phyloP scores from a whole-genome alignment of 2,797 vertebrate genomes.

The Garrulus glandarius region DNA sequence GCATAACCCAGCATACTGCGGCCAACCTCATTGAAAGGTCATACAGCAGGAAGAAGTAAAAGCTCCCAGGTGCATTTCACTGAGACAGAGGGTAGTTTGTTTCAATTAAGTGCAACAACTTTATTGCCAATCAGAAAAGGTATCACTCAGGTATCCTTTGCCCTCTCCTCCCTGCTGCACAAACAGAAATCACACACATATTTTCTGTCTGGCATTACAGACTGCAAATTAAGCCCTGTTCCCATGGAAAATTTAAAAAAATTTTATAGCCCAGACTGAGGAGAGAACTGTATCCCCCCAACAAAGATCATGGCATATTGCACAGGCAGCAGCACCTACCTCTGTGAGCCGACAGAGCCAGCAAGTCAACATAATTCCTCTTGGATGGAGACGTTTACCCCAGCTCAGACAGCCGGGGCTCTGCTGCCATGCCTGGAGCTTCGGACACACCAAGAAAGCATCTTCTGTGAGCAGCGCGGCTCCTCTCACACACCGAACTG shows the following conservation, averaged over 20 bases:
- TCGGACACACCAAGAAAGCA: not conserved
- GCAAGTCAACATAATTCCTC: slow-evolving; percentile 13
- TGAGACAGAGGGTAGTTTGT: not conserved
- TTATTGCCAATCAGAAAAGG: not conserved
- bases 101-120: slow-evolving; percentile 27
- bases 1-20: not conserved
- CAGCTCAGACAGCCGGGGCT: not conserved
- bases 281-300: not conserved
- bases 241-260: not conserved
- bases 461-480: slow-evolving; percentile 14
- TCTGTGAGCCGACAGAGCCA: not conserved
- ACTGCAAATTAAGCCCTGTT: not conserved
- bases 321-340: slow-evolving; percentile 48
- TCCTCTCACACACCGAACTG: not conserved
- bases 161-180: not conserved
- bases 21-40: not conserved
- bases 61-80: not conserved
- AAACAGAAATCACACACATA: not conserved
- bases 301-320: not conserved
- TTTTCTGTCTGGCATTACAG: not conserved
- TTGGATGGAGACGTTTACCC: slow-evolving; percentile 5
- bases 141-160: not conserved
- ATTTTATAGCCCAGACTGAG: not conserved
- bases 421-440: not conserved
- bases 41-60: not conserved